Percentiles rank a stretch among this genome's conserved stretches.
These are phyloP conservation scores for Eulithis testata DNA, from an alignment of 2,888 invertebrate genomes.

Conservation along the genomic window DNA sequence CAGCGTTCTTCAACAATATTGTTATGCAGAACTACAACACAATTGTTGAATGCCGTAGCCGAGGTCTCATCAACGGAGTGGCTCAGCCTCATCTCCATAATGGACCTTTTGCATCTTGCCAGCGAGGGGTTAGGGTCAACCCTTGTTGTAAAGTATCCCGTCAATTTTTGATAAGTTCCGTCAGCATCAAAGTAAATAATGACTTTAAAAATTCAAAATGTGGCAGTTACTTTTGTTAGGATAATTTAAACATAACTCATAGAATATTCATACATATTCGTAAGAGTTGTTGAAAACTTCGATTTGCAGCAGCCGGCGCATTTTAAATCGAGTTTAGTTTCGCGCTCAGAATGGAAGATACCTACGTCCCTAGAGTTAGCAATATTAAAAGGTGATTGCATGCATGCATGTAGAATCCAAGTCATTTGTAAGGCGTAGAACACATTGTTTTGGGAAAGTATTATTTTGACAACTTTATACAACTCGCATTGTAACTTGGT, in stretches of 20 bases:
- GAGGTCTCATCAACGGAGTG: constrained; percentile 39
- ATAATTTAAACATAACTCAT: too few relatives aligned
- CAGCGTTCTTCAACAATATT: neutral
- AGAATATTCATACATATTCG: too few relatives aligned
- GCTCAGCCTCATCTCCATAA: constrained; percentile 39
- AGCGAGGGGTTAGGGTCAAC: neutral
- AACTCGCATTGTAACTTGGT: constrained; percentile 5
- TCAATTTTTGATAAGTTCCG: neutral
- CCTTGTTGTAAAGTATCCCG: neutral
- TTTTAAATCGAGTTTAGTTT: too few relatives aligned
- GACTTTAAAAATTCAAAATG: too few relatives aligned
- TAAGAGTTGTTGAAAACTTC: too few relatives aligned
- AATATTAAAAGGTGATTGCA: neutral
- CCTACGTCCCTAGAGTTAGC: too few relatives aligned
- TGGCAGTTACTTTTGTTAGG: too few relatives aligned
- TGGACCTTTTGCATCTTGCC: constrained; percentile 32
- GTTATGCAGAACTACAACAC: constrained; percentile 18
- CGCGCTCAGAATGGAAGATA: too few relatives aligned
- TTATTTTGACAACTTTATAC: constrained; percentile 13
- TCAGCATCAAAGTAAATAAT: too few relatives aligned
- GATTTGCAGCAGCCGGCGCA: too few relatives aligned
- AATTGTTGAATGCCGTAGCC: constrained; percentile 16
- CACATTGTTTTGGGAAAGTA: constrained; percentile 5
- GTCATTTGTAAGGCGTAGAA: constrained; percentile 1
- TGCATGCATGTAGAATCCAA: neutral